phyloP scores from a whole-genome alignment of 2,113 vertebrate genomes.

The Hyperoodon ampullatus region DNA sequence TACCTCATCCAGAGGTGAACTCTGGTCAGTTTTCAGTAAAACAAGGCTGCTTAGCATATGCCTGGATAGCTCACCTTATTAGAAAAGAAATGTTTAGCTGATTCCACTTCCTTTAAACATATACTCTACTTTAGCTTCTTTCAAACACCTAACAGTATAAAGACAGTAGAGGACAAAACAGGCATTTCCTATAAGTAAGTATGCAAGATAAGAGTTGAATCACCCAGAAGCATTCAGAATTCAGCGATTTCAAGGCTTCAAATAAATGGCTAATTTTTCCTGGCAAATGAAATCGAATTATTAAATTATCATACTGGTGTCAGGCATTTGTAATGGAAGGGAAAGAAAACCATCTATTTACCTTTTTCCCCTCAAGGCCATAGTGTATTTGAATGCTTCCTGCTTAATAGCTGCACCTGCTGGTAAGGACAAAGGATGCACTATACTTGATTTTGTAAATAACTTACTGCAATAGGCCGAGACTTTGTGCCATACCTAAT shows the following conservation, averaged over 20 bases:
- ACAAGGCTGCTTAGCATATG: background rate
- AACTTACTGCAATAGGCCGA: slow-evolving; percentile 40
- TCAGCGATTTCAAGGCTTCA: slow-evolving; percentile 54
- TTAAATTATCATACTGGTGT: slow-evolving; percentile 70
- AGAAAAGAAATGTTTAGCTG: background rate
- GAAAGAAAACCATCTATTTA: slow-evolving; percentile 48
- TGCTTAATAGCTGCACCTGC: slow-evolving; percentile 78
- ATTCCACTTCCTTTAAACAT: background rate
- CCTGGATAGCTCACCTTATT: background rate
- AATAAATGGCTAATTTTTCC: slow-evolving; percentile 57
- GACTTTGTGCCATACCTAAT: slow-evolving; percentile 52
- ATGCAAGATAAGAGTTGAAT: slow-evolving; percentile 46
- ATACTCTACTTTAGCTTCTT: background rate
- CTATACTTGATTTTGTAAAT: slow-evolving; percentile 76
- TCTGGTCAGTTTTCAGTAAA: background rate
- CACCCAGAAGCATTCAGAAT: slow-evolving; percentile 14
- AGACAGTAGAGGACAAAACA: background rate
- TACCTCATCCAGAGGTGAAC: background rate
- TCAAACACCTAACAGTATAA: background rate
- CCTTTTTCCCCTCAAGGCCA: slow-evolving; percentile 69
- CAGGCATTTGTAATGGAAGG: background rate
- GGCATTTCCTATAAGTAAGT: slow-evolving; percentile 35
- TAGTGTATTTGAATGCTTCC: slow-evolving; percentile 69
- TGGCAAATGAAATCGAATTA: slow-evolving; percentile 56
- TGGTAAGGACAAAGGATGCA: slow-evolving; percentile 78